Percentiles rank a stretch among this genome's conserved stretches.
phyloP scores from a whole-genome alignment of 2,797 vertebrate genomes.

The Silurus lanzhouensis region DNA sequence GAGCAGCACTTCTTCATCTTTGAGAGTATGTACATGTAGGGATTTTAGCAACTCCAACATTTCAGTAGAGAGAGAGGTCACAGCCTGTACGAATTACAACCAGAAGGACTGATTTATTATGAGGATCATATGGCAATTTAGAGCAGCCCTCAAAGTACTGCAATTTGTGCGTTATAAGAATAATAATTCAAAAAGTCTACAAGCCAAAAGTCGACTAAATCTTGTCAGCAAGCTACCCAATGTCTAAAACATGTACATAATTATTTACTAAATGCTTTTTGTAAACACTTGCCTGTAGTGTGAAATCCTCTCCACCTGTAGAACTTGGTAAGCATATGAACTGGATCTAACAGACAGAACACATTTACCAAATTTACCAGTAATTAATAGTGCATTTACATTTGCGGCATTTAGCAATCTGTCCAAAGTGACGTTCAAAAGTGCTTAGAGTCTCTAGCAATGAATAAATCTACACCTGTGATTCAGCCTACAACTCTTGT shows the following conservation, averaged over 20 bases:
- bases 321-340: conserved; percentile 77
- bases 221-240: not conserved
- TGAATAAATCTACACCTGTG: too few relatives aligned
- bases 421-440: too few relatives aligned
- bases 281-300: conserved; percentile 68
- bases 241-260: not conserved
- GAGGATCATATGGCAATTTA: not conserved
- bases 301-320: conserved; percentile 71
- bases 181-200: not conserved
- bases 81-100: conserved; percentile 59
- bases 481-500: too few relatives aligned
- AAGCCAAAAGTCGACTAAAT: not conserved
- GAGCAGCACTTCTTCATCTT: conserved; percentile 90
- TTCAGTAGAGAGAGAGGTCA: conserved; percentile 79
- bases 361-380: not conserved
- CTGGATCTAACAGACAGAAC: conserved; percentile 70
- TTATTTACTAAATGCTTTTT: not conserved
- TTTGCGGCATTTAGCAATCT: too few relatives aligned
- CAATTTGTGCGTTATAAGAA: not conserved
- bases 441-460: too few relatives aligned
- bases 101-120: not conserved
- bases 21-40: conserved; percentile 83
- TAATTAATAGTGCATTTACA: too few relatives aligned
- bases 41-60: conserved; percentile 87
- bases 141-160: not conserved